Conservation (phyloP, 2,113 vertebrate species). For the Pogonocichla stellata region DNA sequence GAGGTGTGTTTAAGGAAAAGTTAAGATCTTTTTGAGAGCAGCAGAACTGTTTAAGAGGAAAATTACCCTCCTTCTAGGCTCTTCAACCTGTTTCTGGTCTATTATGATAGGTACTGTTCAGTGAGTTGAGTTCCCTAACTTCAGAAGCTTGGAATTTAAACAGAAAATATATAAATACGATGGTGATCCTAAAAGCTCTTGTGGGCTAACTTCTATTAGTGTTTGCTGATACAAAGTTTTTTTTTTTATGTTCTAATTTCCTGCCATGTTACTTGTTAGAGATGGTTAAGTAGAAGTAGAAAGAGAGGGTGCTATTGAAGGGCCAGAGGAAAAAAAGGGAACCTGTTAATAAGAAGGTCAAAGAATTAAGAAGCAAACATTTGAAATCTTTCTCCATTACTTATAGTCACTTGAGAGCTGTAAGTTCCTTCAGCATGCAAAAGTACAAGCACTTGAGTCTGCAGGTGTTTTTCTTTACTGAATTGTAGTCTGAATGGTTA, state of each 20-base stretch:
- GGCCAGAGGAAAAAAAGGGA: background rate
- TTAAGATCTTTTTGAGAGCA: background rate
- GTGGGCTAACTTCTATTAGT: background rate
- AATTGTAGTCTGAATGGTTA: background rate
- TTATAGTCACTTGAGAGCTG: background rate
- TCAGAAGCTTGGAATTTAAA: background rate
- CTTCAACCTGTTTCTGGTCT: background rate
- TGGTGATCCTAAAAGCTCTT: background rate
- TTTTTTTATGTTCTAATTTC: background rate
- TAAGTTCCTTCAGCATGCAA: background rate
- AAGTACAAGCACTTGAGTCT: background rate
- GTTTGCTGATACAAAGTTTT: background rate
- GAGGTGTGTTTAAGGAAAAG: background rate
- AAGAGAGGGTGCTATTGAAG: background rate
- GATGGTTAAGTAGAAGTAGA: background rate
- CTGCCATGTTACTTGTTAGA: background rate
- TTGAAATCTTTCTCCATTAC: background rate
- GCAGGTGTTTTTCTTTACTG: background rate
- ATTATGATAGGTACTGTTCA: background rate
- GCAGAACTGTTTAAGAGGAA: background rate
- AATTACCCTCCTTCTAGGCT: background rate
- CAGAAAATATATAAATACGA: background rate
- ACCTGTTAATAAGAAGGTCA: background rate
- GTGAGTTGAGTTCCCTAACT: background rate
- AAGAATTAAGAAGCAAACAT: background rate